Evolutionary conservation across 2,888 invertebrate genomes (phyloP).

Genomic region (Dynastes hyllus): DNA sequence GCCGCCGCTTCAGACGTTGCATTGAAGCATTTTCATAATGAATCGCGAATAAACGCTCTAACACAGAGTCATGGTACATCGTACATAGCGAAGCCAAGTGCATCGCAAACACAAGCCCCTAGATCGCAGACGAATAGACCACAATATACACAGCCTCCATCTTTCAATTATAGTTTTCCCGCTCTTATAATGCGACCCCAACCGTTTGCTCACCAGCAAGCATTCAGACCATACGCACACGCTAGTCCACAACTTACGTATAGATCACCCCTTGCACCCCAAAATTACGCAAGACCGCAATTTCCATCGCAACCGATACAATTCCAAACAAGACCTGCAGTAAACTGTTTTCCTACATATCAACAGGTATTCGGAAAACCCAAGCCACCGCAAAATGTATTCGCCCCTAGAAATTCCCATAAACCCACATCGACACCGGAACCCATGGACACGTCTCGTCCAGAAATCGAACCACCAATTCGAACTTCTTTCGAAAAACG

Average conservation of each 20-base stretch:
- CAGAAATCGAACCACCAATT: neutral
- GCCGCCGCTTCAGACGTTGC: conserved; percentile 22
- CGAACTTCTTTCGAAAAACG: neutral
- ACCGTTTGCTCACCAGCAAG: too few relatives aligned
- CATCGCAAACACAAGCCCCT: neutral
- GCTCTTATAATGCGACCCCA: too few relatives aligned
- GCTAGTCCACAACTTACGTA: neutral
- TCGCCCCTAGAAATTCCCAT: neutral
- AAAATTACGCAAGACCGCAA: neutral
- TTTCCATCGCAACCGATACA: conserved; percentile 1
- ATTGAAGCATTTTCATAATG: conserved; percentile 23
- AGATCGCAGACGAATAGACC: too few relatives aligned
- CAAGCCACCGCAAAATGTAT: neutral
- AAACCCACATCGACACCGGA: neutral
- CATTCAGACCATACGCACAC: too few relatives aligned
- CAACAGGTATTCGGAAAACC: neutral
- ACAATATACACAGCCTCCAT: too few relatives aligned
- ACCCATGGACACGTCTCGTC: neutral
- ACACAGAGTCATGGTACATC: neutral
- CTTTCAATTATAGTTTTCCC: too few relatives aligned
- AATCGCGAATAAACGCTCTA: conserved; percentile 12
- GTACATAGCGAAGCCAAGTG: neutral
- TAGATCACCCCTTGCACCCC: neutral
- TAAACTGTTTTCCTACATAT: neutral
- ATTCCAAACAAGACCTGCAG: neutral